Conservation (phyloP, 2,888 invertebrate species). For the Dryocosmus kuriphilus region DNA sequence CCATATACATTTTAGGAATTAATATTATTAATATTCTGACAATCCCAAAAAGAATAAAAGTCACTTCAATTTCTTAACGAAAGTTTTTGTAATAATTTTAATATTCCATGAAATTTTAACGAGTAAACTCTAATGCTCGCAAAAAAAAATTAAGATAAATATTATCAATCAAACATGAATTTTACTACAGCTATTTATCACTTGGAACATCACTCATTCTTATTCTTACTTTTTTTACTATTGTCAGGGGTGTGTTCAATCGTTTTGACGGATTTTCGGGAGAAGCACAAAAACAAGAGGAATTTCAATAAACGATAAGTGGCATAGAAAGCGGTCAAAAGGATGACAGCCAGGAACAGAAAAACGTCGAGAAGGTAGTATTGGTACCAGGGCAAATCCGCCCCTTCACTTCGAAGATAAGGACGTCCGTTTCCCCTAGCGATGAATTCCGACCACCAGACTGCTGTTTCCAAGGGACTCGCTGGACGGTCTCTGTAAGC, state of each 20-base stretch:
- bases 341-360: conserved; percentile 42
- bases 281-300: conserved; percentile 36
- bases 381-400: conserved; percentile 62
- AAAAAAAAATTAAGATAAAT: background rate
- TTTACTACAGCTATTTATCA: conserved; percentile 2
- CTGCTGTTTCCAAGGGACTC: conserved; percentile 81
- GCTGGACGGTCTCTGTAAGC: conserved; percentile 81
- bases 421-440: conserved; percentile 79
- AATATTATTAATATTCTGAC: too few species aligned
- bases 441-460: conserved; percentile 84
- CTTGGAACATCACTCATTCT: background rate
- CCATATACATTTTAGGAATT: too few species aligned
- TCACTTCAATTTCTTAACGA: too few species aligned
- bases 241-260: background rate
- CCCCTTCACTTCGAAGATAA: conserved; percentile 58
- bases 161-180: background rate
- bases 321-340: conserved; percentile 47
- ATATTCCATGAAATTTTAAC: background rate
- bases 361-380: conserved; percentile 61
- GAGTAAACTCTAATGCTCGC: background rate
- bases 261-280: conserved; percentile 24
- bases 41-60: too few species aligned
- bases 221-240: background rate
- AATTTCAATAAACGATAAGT: conserved; percentile 51
- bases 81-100: too few species aligned